A percentile compares a stretch with the other conserved stretches of the same genome.
These are phyloP conservation scores for Hylaea fasciaria DNA, from an alignment of 2,888 invertebrate genomes.

Conservation along the genomic window DNA sequence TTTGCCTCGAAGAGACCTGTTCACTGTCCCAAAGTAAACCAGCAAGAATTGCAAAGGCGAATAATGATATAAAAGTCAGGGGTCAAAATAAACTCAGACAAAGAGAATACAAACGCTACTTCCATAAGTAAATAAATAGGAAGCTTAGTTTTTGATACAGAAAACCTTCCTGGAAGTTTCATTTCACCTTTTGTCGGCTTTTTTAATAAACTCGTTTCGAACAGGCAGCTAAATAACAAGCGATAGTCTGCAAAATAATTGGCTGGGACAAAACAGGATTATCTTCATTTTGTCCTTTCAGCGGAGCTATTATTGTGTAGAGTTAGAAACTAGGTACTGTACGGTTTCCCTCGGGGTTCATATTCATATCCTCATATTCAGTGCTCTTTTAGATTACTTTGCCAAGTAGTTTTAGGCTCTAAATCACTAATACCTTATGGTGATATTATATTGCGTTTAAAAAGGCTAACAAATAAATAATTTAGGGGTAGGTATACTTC, in stretches of 20 bases:
- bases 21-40: too few species aligned
- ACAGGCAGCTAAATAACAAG: not conserved
- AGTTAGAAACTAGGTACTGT: not conserved
- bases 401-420: not conserved
- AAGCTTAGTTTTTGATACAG: too few species aligned
- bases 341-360: not conserved
- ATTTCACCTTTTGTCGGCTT: not conserved
- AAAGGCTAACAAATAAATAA: too few species aligned
- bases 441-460: too few species aligned
- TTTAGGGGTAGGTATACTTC: too few species aligned
- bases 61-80: too few species aligned
- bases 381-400: not conserved
- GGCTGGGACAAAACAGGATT: conserved; percentile 1
- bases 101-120: too few species aligned
- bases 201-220: not conserved
- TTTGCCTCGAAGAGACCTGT: too few species aligned
- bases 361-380: not conserved
- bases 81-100: too few species aligned
- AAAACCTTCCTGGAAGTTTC: too few species aligned
- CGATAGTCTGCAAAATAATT: conserved; percentile 4
- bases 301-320: not conserved
- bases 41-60: too few species aligned
- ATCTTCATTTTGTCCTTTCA: not conserved
- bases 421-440: not conserved
- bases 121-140: too few species aligned